Evolutionary conservation across 2,888 invertebrate species (phyloP).

Genomic region (Tryphoninae sp.): DNA sequence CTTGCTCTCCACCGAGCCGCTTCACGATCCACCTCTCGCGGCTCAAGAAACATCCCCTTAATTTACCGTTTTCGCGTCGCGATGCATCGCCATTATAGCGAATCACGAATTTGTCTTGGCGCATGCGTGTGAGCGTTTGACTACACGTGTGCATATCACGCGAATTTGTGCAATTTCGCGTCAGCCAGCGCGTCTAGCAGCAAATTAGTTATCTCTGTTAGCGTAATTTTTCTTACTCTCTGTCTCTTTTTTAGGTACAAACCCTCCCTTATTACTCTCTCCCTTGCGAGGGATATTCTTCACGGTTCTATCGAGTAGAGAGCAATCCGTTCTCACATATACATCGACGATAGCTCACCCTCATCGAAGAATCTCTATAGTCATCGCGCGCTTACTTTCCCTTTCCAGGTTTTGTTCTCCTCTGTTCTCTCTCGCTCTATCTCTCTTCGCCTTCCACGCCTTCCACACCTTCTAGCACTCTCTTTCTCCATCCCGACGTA

Average conservation of each 20-base stretch:
- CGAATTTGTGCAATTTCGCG: slow-evolving; percentile 45
- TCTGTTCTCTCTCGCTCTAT: not conserved
- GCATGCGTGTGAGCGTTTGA: slow-evolving; percentile 3
- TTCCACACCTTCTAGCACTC: not conserved
- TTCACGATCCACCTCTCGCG: not conserved
- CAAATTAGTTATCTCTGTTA: slow-evolving; percentile 60
- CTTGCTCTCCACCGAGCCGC: not conserved
- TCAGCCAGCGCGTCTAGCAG: slow-evolving; percentile 35
- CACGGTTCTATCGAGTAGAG: slow-evolving; percentile 29
- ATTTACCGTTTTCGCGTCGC: slow-evolving; percentile 76
- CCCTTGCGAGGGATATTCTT: not conserved
- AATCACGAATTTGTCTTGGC: not conserved
- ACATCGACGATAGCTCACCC: slow-evolving; percentile 22
- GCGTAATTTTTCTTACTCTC: not conserved
- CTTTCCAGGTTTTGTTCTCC: not conserved
- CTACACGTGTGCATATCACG: not conserved
- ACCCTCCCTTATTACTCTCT: not conserved
- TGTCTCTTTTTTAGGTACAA: not conserved
- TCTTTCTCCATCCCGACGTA: not conserved
- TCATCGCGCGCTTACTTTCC: slow-evolving; percentile 16
- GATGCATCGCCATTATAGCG: slow-evolving; percentile 59
- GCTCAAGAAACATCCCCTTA: slow-evolving; percentile 66
- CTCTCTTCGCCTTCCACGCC: not conserved
- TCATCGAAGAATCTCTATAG: not conserved
- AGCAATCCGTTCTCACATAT: slow-evolving; percentile 32